phyloP scores from a whole-genome alignment of 2,888 invertebrate species.

The Dynastes hyllus region DNA sequence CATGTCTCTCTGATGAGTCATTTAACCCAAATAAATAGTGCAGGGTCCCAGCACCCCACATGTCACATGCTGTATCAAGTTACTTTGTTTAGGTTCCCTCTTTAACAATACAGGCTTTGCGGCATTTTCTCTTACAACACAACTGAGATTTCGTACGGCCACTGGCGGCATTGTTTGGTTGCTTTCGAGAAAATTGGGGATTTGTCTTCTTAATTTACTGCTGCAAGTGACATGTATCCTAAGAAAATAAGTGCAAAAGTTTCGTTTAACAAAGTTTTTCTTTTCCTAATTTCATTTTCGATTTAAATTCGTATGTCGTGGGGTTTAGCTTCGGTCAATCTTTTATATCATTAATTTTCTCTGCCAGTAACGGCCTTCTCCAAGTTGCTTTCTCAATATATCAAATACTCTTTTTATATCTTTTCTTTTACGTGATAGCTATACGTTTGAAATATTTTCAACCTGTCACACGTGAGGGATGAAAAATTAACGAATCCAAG shows the following conservation, averaged over 20 bases:
- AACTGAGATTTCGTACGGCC: slow-evolving; percentile 41
- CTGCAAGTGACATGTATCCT: not conserved
- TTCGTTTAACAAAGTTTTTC: not conserved
- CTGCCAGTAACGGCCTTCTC: too few relatives aligned
- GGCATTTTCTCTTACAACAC: slow-evolving; percentile 45
- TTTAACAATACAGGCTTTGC: slow-evolving; percentile 48
- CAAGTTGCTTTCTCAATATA: too few relatives aligned
- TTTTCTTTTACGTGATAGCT: not conserved
- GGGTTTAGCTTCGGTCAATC: too few relatives aligned
- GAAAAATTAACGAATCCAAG: not conserved
- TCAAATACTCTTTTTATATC: too few relatives aligned
- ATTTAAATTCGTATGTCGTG: too few relatives aligned
- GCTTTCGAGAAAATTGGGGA: slow-evolving; percentile 27
- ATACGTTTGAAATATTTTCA: not conserved
- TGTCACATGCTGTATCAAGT: slow-evolving; percentile 54
- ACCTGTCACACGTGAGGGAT: not conserved
- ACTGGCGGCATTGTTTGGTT: slow-evolving; percentile 1
- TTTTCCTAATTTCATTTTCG: too few relatives aligned
- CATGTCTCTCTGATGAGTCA: slow-evolving; percentile 60
- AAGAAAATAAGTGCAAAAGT: not conserved
- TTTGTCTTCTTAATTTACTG: slow-evolving; percentile 8
- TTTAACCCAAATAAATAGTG: slow-evolving; percentile 60
- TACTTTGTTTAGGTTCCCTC: slow-evolving; percentile 52
- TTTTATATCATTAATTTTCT: too few relatives aligned
- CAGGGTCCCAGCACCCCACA: slow-evolving; percentile 56